Evolutionary conservation across 1,140 invertebrate genomes (phyloP), one percentile per base, ranked within the genome.

Genomic region (Apis laboriosa): DNA sequence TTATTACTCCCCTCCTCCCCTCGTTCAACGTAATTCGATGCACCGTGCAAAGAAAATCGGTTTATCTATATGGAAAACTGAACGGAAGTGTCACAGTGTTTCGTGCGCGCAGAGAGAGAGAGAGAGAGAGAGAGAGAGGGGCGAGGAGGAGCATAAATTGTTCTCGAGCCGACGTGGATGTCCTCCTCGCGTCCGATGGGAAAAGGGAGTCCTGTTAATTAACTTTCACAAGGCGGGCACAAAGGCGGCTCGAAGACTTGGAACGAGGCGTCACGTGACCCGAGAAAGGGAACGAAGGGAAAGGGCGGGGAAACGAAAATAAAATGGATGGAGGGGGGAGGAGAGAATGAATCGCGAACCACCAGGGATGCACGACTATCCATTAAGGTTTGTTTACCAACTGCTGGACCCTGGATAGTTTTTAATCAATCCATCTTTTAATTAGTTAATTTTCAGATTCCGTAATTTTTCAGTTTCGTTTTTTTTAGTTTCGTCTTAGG

Each of bases 401-500:
- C 53, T 49, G 8, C 15, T 61, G 34, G 58, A 9, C 5, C 17
- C 64, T 0, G 17, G 1, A 43, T 43, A 43, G 5, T 75, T 55
- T 28, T 77, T 73, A 86, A 86, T 84, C 81, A 61, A 86, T 73
- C 72, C 68, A 21, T 15, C 61, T 55, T 73, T 58, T 76, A 84
- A 80, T 87, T 86, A 87, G 34, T 84, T 87, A 77, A 84, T 24
- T 53, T 9, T 63, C 17, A 56, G 19, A 28, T 60, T 24, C n/a
- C 1, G 13, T 49, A 28, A 17, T 43, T 43, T 43, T 7, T 43
- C 34, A 34, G n/a, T 34, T 1, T 2, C 28, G 2, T 34, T 34
- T 43, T 43, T 43, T 7, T 7, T 43, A 43, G 34, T 43, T 43
- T 43, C 34, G 4, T 7, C 34, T 43, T 43, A 2, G 34, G 34